A percentile compares a stretch with the other conserved stretches of the same genome.
Conservation (phyloP, 2,888 invertebrate species). For the Zhuqinia jingwanae region DNA sequence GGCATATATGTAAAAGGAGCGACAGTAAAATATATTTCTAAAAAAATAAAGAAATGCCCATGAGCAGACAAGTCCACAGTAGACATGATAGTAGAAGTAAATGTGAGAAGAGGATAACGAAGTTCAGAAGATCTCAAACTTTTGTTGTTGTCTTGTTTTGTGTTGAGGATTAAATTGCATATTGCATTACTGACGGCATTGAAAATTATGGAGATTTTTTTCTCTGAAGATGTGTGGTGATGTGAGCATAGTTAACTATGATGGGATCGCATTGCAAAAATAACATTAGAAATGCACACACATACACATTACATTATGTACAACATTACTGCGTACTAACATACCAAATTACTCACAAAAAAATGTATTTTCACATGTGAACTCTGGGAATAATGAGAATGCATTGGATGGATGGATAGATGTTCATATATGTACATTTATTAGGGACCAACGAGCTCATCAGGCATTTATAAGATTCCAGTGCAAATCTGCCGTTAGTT, state of each 20-base stretch:
- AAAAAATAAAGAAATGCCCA: too few species aligned
- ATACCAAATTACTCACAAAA: slow-evolving; percentile 19
- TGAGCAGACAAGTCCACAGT: too few species aligned
- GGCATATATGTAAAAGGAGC: not conserved
- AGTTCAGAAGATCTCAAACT: not conserved
- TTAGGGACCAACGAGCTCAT: too few species aligned
- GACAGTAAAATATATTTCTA: not conserved
- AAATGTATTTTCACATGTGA: slow-evolving; percentile 35
- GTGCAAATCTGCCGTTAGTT: too few species aligned
- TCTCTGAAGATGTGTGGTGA: too few species aligned
- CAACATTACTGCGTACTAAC: too few species aligned
- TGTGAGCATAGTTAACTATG: not conserved
- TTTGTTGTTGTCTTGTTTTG: not conserved
- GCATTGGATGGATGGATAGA: slow-evolving; percentile 29
- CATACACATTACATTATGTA: slow-evolving; percentile 5
- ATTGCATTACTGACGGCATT: too few species aligned
- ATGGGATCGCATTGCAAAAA: slow-evolving; percentile 6
- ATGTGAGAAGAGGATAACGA: not conserved
- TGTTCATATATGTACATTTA: slow-evolving; percentile 20
- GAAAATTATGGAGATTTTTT: too few species aligned
- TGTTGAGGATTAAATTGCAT: too few species aligned
- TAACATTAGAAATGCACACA: slow-evolving; percentile 4
- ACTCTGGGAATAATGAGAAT: slow-evolving; percentile 40
- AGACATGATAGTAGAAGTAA: too few species aligned
- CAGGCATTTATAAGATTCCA: too few species aligned